Evolutionary conservation across 2,888 invertebrate genomes (phyloP), one percentile per base, ranked within the genome.

Genomic region (Matsumyia berberina): DNA sequence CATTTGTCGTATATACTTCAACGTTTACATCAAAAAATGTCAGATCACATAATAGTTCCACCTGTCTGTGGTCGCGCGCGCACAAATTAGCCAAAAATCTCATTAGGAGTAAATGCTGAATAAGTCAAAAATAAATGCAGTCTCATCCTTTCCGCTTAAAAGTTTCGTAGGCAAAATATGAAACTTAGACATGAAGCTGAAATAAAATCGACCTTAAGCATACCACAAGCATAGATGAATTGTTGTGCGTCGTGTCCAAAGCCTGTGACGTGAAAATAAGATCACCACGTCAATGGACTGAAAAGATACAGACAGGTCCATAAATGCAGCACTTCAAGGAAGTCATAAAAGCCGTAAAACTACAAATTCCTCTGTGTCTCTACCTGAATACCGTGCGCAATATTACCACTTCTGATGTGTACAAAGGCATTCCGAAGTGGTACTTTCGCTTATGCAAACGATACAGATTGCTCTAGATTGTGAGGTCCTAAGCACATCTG

Each of bases 261-360:
- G 57, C 6, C 11, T 15, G 33, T n/a, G 6, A 15, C 17, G 17
- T 51, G 7, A 60, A 60, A 60, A 29, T 60, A 60, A 60, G 58
- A 42, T 29, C 44, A 44, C 7, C 17, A 9, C 9, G 2, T 17
- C 44, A 31, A 29, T 29, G n/a, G 8, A 49, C 11, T n/a, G 15
- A 49, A 11, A 35, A 35, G 6, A 49, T 19, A 6, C 19, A 33
- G 46, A 57, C 15, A 12, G 12, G 1, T 4, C 24, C 4, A 58
- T 1, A 24, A 49, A 19, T 31, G 19, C 9, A 58, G 39, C 7
- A 74, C 73, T 73, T 74, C 58, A 74, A 74, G 79, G 79, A 80
- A 80, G 74, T 74, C 66, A 49, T 51, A 58, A 42, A 64, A 55
- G 39, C 62, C 37, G 17, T 62, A 79, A 58, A 12, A 39, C 31